Conservation (phyloP, 2,113 vertebrate species). For the Phylloscopus whistleri region DNA sequence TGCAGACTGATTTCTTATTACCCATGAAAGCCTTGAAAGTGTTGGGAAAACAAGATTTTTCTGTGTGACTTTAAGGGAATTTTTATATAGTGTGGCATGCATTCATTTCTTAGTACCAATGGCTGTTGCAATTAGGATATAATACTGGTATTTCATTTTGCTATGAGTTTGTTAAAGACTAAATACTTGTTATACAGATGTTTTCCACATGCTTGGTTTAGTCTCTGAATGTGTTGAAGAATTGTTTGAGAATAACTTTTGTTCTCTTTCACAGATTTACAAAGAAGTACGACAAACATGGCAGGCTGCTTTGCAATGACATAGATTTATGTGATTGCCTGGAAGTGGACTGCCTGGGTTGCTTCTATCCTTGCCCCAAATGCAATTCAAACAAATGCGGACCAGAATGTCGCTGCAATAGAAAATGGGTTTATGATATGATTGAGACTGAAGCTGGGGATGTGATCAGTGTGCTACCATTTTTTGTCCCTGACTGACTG, state of each 20-base stretch:
- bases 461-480: slow-evolving; percentile 62
- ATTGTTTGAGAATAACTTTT: background rate
- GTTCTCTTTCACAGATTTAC: slow-evolving; percentile 24
- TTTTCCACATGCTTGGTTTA: background rate
- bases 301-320: slow-evolving; percentile 63
- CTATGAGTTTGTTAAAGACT: background rate
- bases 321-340: slow-evolving; percentile 78
- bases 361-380: slow-evolving; percentile 79
- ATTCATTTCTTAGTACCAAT: background rate
- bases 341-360: slow-evolving; percentile 74
- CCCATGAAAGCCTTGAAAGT: background rate
- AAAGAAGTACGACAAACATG: slow-evolving; percentile 71
- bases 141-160: background rate
- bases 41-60: background rate
- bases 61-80: background rate
- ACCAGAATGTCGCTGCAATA: slow-evolving; percentile 71
- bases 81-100: background rate
- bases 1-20: background rate
- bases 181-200: background rate
- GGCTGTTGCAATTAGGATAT: background rate
- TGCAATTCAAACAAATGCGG: slow-evolving; percentile 79
- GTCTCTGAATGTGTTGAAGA: background rate
- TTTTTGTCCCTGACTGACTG: slow-evolving; percentile 51
- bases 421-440: slow-evolving; percentile 74
- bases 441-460: slow-evolving; percentile 67